Evolutionary conservation across 2,888 invertebrate genomes (phyloP), one percentile per base, ranked within the genome.

Genomic region (Petrophora chlorosata): DNA sequence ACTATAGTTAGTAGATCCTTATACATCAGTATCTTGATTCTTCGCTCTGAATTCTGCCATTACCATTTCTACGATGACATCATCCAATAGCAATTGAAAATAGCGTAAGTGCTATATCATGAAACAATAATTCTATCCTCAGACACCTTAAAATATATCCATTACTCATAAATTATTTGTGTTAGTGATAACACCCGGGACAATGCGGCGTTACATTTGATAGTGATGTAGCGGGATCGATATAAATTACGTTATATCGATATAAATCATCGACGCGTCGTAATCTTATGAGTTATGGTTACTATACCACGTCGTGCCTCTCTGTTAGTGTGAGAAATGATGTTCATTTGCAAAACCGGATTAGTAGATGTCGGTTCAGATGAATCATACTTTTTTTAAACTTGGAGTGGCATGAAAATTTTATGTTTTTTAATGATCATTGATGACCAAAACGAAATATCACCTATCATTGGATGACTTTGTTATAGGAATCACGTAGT

Each of bases 161-260:
- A 49, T 48, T 48, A 44, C 48, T 41, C 22, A 40, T 61, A 61
- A 61, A 61, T 61, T 48, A 48, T 30, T 47, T 40, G 36, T 59
- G 61, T 55, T 79, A 83, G 83, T 84, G 87, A 87, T 87, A 85
- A 87, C 82, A 77, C 75, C 76, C 74, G 63, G 61, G 73, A 80
- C 79, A 79, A 75, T 78, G 61, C 66, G 67, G 73, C 73, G 75
- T 70, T 70, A 61, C 59, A 63, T 67, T 61, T 58, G 53, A 54
- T 79, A 72, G 69, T 53, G 74, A 67, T 42, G 74, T 46, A 30
- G 45, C 29, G 33, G 36, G 52, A 56, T 56, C 58, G 50, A 53
- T 50, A 74, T 71, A 66, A 69, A 66, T 62, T 55, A 61, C 25
- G 10, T 25, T 25, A 25, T 25, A 25, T 52, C 32, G 45, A 40